Percentiles rank a stretch among this genome's conserved stretches.
phyloP scores from a whole-genome alignment of 2,797 vertebrate genomes.

The Stomatorhinus walkeri region DNA sequence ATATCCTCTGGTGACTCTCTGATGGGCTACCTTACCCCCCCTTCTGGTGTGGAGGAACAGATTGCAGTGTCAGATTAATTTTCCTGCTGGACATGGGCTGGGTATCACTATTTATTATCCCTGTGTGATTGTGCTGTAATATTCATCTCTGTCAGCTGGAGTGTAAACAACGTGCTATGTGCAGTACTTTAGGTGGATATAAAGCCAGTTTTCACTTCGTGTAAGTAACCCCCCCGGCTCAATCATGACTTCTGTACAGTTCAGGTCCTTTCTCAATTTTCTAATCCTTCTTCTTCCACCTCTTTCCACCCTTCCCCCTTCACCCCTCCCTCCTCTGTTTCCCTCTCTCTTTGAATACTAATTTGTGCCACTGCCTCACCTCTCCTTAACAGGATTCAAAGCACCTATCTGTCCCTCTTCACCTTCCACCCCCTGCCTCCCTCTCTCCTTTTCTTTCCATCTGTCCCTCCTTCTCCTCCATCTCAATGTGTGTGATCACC shows the following conservation, averaged over 20 bases:
- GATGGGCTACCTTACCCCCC: slow-evolving; percentile 33
- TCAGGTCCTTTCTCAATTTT: slow-evolving; percentile 22
- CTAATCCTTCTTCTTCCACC: slow-evolving; percentile 30
- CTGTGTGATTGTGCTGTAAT: background rate
- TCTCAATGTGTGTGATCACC: slow-evolving; percentile 36
- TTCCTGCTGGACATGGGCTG: background rate
- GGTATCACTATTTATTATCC: background rate
- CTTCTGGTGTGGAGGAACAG: slow-evolving; percentile 16
- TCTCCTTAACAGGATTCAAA: slow-evolving; percentile 53
- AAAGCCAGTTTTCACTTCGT: background rate
- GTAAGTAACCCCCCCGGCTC: slow-evolving; percentile 25
- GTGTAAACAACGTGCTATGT: background rate
- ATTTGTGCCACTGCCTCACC: slow-evolving; percentile 46
- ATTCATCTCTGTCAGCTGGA: background rate
- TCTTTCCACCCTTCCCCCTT: slow-evolving; percentile 15
- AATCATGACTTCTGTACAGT: slow-evolving; percentile 28
- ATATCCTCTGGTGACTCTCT: slow-evolving; percentile 22
- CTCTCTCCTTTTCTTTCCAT: slow-evolving; percentile 28
- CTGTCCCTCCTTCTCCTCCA: slow-evolving; percentile 32
- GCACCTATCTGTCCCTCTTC: slow-evolving; percentile 44
- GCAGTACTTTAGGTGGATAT: background rate
- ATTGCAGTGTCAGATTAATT: slow-evolving; percentile 7
- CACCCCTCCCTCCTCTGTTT: slow-evolving; percentile 18
- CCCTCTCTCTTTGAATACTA: slow-evolving; percentile 42
- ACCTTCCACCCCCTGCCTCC: slow-evolving; percentile 44